These are phyloP conservation scores for Phaetusa simplex DNA, from an alignment of 2,113 vertebrate species.

Conservation along the genomic window DNA sequence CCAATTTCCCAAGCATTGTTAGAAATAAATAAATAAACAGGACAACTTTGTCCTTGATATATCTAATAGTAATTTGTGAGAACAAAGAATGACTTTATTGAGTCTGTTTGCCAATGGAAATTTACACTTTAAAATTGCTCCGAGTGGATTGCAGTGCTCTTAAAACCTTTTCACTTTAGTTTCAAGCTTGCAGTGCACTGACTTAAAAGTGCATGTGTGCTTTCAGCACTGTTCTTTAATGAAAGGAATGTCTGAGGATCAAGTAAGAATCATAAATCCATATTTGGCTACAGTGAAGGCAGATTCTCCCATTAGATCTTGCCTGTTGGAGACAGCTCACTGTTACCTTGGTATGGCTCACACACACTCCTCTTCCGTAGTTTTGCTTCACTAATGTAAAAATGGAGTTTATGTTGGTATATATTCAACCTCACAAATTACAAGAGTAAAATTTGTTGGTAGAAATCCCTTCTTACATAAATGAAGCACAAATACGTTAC, in stretches of 20 bases:
- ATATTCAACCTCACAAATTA: background rate
- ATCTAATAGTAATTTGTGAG: constrained; percentile 10
- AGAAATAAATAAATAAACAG: constrained; percentile 38
- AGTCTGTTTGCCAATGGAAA: constrained; percentile 53
- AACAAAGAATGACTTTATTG: constrained; percentile 37
- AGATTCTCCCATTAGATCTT: background rate
- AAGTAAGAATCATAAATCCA: background rate
- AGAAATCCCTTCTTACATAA: background rate
- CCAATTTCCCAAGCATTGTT: background rate
- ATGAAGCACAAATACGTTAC: background rate
- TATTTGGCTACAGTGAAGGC: background rate
- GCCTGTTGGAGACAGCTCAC: background rate
- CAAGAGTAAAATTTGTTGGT: background rate
- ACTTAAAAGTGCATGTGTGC: constrained; percentile 27
- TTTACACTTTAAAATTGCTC: constrained; percentile 46
- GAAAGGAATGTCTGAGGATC: background rate
- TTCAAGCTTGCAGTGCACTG: background rate
- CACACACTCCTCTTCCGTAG: background rate
- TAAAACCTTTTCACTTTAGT: constrained; percentile 38
- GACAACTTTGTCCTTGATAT: constrained; percentile 12
- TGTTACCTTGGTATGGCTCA: background rate
- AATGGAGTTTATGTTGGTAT: background rate
- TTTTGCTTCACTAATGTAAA: background rate
- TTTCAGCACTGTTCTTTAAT: constrained; percentile 35
- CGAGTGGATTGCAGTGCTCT: background rate